Conservation (phyloP, 2,888 invertebrate species). For the Homarus gammarus region DNA sequence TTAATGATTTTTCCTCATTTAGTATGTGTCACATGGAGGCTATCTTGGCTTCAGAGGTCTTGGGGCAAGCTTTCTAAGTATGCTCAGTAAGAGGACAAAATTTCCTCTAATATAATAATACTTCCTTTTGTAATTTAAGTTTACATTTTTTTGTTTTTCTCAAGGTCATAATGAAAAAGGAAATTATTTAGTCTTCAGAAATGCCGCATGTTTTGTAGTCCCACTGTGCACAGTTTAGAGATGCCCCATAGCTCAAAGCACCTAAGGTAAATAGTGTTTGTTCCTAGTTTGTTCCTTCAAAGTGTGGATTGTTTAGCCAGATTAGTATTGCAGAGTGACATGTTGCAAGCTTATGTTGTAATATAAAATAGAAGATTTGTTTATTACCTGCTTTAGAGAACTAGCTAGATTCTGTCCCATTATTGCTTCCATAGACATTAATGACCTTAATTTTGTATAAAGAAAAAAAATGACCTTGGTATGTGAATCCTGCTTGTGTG, state of each 20-base stretch:
- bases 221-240: constrained; percentile 38
- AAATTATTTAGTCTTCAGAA: background rate
- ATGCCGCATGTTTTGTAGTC: background rate
- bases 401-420: background rate
- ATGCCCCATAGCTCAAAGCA: constrained; percentile 45
- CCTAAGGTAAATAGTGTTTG: constrained; percentile 35
- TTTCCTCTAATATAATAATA: background rate
- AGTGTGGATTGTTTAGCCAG: constrained; percentile 51
- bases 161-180: background rate
- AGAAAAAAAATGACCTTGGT: background rate
- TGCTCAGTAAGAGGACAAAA: constrained; percentile 23
- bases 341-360: constrained; percentile 21
- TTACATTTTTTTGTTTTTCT: background rate
- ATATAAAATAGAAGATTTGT: constrained; percentile 13
- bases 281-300: constrained; percentile 48
- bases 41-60: constrained; percentile 31
- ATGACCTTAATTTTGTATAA: background rate
- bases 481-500: background rate
- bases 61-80: constrained; percentile 34
- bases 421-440: background rate
- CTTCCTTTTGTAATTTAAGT: background rate
- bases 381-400: background rate
- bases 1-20: constrained; percentile 19
- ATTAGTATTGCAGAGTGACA: constrained; percentile 36
- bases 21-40: constrained; percentile 38